Evolutionary conservation across 1,140 invertebrate genomes (phyloP).

Genomic region (Reticulitermes speratus): DNA sequence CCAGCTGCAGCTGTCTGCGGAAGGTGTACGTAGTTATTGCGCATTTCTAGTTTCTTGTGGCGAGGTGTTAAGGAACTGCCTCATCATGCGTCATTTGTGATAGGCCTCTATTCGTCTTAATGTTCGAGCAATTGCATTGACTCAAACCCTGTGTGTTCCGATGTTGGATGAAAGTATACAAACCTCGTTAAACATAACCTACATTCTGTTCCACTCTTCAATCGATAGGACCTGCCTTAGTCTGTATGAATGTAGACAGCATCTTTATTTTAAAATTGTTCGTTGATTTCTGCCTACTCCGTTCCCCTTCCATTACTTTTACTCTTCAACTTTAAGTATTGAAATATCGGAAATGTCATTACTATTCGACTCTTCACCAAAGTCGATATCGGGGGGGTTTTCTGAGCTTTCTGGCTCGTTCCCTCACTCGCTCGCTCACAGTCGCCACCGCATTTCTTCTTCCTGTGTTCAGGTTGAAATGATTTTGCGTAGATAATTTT

Average conservation of each 20-base stretch:
- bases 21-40: too few species aligned
- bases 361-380: neutral
- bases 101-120: neutral
- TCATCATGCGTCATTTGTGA: neutral
- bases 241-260: neutral
- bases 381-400: slow-evolving; percentile 8
- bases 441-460: neutral
- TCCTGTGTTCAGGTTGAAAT: slow-evolving; percentile 15
- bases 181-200: neutral
- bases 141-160: neutral
- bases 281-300: neutral
- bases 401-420: neutral
- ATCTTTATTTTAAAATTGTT: slow-evolving; percentile 12
- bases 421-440: neutral
- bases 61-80: neutral
- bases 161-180: neutral
- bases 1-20: too few species aligned
- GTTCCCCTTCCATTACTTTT: neutral
- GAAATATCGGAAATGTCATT: slow-evolving; percentile 28
- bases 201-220: neutral
- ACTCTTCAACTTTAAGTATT: slow-evolving; percentile 21
- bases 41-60: neutral
- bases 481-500: neutral
- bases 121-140: neutral
- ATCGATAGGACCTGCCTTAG: neutral